Evolutionary conservation across 2,797 vertebrate species (phyloP), one percentile per base, ranked within the genome.

Genomic region (Tadarida brasiliensis): DNA sequence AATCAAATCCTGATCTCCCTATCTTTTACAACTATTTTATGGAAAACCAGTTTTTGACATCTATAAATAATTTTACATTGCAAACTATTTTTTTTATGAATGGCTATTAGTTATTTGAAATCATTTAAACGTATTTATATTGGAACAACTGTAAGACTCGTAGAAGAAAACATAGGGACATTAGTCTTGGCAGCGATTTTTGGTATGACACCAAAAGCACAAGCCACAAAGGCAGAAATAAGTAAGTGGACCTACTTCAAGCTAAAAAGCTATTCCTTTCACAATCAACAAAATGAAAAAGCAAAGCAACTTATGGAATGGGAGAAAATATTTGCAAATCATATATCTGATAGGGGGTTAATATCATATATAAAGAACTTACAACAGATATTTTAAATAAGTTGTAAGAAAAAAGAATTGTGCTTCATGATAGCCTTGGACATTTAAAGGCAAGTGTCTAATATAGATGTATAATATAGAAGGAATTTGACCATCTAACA

Each of bases 21-120:
- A 24, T 92, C 30, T 95, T 96, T 94, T 83, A 54, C 22, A 94
- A 4, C 59, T 54, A 16, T 93, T 90, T 91, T 96, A 61, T 89
- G 57, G 6, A 77, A 95, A 93, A 91, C 63, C 78, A 19, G 44
- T 35, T 94, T 93, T 95, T 91, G 30, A n/a, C 14, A 92, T 90
- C 30, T 91, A 51, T 90, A 91, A 96, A 76, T 94, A 88, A 94
- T 76, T 95, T 94, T 87, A 59, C 28, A 16, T 74, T 30, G 81
- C 11, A 86, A 22, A 65, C 33, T 59, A 2, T 80, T 83, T 11
- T 80, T 87, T 81, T 2, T 57, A 74, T 92, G 39, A 70, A 61
- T 81, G n/a, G 10, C 30, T 85, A 8, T 86, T 81, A 81, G 63
- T 74, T 74, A 74, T 59, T 87, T 77, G 51, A 88, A 83, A 83